Base-by-base conservation (phyloP, 1,140 invertebrate species). In the Myzus persicae region DNA sequence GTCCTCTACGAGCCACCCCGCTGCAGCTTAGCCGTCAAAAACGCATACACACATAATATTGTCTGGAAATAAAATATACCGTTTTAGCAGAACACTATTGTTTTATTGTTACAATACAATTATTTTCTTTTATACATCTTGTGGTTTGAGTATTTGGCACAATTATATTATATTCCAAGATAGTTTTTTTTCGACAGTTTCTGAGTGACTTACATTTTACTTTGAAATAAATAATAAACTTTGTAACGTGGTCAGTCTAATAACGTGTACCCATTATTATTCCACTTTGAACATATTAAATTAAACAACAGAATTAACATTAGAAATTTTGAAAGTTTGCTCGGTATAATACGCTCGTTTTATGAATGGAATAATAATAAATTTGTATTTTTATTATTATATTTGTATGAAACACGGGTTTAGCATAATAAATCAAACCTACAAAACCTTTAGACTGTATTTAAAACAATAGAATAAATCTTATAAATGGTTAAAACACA, bases 391-490 rank as follows among this genome's bases (percentile, higher is more conserved):
- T 89, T 54, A 54, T 89, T 89, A 54, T 89, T 54, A 54, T 89
- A 54, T 89, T 89, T 54, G 48, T 89, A 54, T 54, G 54, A 89
- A 89, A 89, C 88, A 76, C 88, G 51, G 11, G 88, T 89, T 54
- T 9, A 54, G 36, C 88, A 54, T 89, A 89, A 89, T 89, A 89
- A 89, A 89, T 89, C 88, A 89, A 54, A 89, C 46, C n/a, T 89
- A 89, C 88, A 54, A 89, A 89, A 89, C 88, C 48, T 89, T 89
- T 89, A 89, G 48, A 89, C 48, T 89, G 38, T 54, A 89, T 89
- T 89, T 89, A 89, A 87, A 89, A 89, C 88, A 89, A 89, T 89
- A 89, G 88, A 89, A 89, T 89, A 89, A 89, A 89, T 89, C 88
- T 89, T 89, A 89, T 89, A 89, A 89, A 89, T 89, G 88, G 88